These are phyloP conservation scores for Balanococcus diminutus DNA, from an alignment of 2,888 invertebrate genomes.

Conservation along the genomic window DNA sequence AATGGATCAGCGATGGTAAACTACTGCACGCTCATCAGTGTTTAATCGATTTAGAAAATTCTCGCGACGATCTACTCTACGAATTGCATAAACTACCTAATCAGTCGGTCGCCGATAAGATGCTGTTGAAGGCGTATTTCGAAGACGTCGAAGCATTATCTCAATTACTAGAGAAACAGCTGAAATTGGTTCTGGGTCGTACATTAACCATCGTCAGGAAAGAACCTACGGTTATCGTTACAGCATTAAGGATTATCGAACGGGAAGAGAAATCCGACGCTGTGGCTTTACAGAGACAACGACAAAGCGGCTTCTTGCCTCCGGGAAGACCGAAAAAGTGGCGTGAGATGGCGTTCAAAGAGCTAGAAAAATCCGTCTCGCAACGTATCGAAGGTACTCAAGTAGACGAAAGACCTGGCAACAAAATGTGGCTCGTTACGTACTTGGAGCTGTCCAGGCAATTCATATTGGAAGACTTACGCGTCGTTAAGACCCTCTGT, in stretches of 20 bases:
- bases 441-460: constrained; percentile 87
- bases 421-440: constrained; percentile 94
- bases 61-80: constrained; percentile 91
- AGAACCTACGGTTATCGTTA: constrained; percentile 93
- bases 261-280: constrained; percentile 94
- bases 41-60: constrained; percentile 93
- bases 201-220: constrained; percentile 93
- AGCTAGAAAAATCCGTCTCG: constrained; percentile 77
- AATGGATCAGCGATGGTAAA: constrained; percentile 93
- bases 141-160: constrained; percentile 92
- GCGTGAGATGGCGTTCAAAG: constrained; percentile 84
- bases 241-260: constrained; percentile 93
- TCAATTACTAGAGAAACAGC: constrained; percentile 85
- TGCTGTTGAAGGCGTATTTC: constrained; percentile 94
- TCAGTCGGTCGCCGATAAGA: constrained; percentile 86
- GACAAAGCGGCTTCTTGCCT: constrained; percentile 64
- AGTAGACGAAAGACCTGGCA: constrained; percentile 85
- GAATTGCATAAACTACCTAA: constrained; percentile 93
- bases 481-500: constrained; percentile 87
- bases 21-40: constrained; percentile 94
- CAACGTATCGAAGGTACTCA: constrained; percentile 93
- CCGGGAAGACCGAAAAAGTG: constrained; percentile 93
- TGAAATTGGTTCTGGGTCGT: constrained; percentile 85
- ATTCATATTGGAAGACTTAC: constrained; percentile 86
- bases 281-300: constrained; percentile 71